Conservation (phyloP, 2,797 vertebrate genomes). For the Rhincodon typus region DNA sequence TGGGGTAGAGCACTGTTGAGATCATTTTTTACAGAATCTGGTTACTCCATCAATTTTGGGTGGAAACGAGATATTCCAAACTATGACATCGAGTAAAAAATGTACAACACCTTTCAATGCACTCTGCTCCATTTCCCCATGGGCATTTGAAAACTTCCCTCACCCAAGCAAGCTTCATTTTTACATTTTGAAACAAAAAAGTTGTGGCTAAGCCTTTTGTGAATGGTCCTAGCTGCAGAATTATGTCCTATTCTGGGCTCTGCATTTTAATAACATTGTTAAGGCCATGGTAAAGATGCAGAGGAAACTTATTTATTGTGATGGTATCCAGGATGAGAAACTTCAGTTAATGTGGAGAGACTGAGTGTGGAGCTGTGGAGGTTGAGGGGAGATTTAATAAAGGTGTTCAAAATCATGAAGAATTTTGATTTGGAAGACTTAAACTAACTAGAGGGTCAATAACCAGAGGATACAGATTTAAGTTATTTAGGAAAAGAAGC, state of each 20-base stretch:
- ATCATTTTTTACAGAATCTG: background rate
- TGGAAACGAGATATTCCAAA: no score
- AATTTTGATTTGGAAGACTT: background rate
- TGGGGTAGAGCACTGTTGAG: background rate
- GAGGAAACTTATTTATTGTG: background rate
- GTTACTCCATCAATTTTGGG: background rate
- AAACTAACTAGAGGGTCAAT: background rate
- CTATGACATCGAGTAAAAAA: background rate
- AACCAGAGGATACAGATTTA: background rate
- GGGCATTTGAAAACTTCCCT: background rate
- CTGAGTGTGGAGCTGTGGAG: background rate
- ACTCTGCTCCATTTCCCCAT: background rate
- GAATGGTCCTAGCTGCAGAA: background rate
- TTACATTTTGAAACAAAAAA: background rate
- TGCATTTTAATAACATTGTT: background rate
- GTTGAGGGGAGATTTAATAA: background rate
- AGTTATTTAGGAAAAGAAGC: background rate
- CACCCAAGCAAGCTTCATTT: background rate
- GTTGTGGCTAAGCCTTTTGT: background rate
- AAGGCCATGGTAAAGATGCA: background rate
- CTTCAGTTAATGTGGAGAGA: background rate
- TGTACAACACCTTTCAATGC: background rate
- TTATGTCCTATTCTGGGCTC: background rate
- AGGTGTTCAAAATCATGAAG: background rate
- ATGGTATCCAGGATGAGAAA: background rate